Conservation (phyloP, 2,888 invertebrate species). For the Zaprionus obscuricornis region DNA sequence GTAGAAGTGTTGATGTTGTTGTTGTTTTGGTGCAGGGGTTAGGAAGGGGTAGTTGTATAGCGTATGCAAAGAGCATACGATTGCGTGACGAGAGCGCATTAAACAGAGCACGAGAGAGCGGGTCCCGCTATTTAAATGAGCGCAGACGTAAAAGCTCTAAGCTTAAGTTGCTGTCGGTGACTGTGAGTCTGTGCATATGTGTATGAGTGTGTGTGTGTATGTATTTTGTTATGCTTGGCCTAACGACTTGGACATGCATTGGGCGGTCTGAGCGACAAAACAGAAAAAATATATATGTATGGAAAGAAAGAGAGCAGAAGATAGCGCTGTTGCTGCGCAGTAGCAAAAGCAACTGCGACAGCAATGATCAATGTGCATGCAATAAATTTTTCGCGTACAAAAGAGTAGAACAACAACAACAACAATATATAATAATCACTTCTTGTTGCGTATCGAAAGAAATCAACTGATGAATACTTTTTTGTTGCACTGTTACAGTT, state of each 20-base stretch:
- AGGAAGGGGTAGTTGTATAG: neutral
- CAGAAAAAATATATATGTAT: neutral
- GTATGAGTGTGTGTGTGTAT: neutral
- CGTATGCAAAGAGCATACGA: conserved; percentile 56
- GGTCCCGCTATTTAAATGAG: conserved; percentile 68
- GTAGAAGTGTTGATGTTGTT: no score
- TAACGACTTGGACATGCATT: conserved; percentile 68
- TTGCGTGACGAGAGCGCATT: conserved; percentile 68
- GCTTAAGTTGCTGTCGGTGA: no score
- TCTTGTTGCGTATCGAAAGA: conserved; percentile 43
- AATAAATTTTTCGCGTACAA: conserved; percentile 66
- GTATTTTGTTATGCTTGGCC: conserved; percentile 64
- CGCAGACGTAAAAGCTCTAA: conserved; percentile 38
- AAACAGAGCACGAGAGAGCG: conserved; percentile 63
- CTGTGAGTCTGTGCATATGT: neutral
- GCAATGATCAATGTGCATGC: conserved; percentile 44
- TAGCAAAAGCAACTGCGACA: conserved; percentile 11
- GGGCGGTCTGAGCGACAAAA: conserved; percentile 61
- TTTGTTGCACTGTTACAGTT: conserved; percentile 52
- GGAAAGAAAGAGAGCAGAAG: conserved; percentile 9
- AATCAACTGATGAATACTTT: conserved; percentile 30
- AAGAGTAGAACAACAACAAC: conserved; percentile 33
- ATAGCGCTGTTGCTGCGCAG: no score
- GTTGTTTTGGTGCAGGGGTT: no score
- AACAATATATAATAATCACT: conserved; percentile 59